phyloP scores from a whole-genome alignment of 2,888 invertebrate genomes.

The Scelioninae gen. 1 region DNA sequence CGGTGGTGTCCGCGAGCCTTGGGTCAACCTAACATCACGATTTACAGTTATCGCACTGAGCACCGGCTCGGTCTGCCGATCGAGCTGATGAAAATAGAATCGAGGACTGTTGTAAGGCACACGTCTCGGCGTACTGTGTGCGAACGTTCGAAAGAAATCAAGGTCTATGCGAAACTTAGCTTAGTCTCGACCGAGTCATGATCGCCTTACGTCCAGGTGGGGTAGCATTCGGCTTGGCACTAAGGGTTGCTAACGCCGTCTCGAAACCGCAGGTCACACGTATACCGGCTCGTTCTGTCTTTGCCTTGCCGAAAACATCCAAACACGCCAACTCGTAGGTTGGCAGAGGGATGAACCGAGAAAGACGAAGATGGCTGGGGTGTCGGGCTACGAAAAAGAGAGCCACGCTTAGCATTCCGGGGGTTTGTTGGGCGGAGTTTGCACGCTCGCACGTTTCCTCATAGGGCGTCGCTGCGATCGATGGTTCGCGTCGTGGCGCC shows the following conservation, averaged over 20 bases:
- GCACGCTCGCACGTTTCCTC: conserved; percentile 76
- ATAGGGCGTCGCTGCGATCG: conserved; percentile 82
- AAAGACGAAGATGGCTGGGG: conserved; percentile 72
- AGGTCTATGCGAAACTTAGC: conserved; percentile 26
- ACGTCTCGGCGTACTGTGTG: conserved; percentile 15
- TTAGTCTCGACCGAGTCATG: conserved; percentile 36
- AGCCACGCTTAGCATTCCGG: conserved; percentile 63
- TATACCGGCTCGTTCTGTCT: conserved; percentile 60
- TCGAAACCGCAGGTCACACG: conserved; percentile 79
- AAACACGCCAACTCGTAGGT: conserved; percentile 65
- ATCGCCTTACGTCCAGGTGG: conserved; percentile 52
- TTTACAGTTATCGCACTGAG: conserved; percentile 5
- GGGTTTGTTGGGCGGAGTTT: conserved; percentile 76
- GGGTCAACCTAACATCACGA: conserved; percentile 1
- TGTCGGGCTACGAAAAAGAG: conserved; percentile 51
- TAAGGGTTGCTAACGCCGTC: conserved; percentile 78
- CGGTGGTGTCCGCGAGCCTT: background rate
- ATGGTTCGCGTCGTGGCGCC: conserved; percentile 77
- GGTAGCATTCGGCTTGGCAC: conserved; percentile 76
- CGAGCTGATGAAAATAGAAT: background rate
- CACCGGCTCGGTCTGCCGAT: background rate
- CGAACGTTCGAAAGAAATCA: conserved; percentile 32
- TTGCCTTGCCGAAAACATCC: conserved; percentile 58
- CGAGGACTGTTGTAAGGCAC: conserved; percentile 19
- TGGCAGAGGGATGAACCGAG: conserved; percentile 70